Evolutionary conservation across 1,140 invertebrate genomes (phyloP), one percentile per base, ranked within the genome.

Genomic region (Mactra quadrangularis): DNA sequence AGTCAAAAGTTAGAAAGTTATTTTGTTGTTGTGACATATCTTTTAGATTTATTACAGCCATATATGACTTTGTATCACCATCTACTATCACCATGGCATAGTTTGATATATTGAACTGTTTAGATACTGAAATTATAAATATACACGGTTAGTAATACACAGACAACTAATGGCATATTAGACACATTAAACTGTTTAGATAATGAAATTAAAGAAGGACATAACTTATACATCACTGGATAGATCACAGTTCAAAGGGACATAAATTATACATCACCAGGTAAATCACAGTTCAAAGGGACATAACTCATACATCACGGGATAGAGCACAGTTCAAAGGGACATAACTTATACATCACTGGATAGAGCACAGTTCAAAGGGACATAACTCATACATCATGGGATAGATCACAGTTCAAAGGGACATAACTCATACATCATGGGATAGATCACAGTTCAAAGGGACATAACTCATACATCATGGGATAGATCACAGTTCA

Each of bases 31-130:
- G 25, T 17, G 19, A 9, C 62, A 66, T 52, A 50, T 68, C 64
- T 25, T 68, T 68, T 27, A 68, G 64, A 25, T 45, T 47, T 9
- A 68, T 41, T 17, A 29, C 35, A 13, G 25, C 25, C 64, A 68
- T 68, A 1, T 11, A 47, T 11, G 41, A 27, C 19, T 68, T 50
- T 68, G 64, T 68, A 9, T 22, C 19, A 13, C 64, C 64, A 50
- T 68, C 64, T 15, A 68, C 64, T 41, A 68, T 68, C 6, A 68
- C 41, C 64, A 68, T 50, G 0, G 45, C n/a, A 50, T 68, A 68
- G 41, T 50, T 1, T 68, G 41, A 15, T 1, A 68, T 17, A 50
- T 68, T 25, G 13, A 68, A 17, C n/a, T 68, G 35, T 41, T 68
- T 50, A 4, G 64, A 68, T 17, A 68, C 64, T 68, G 45, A 68